Evolutionary conservation across 2,113 vertebrate species (phyloP).

Genomic region (Myrmophylax atrothorax): DNA sequence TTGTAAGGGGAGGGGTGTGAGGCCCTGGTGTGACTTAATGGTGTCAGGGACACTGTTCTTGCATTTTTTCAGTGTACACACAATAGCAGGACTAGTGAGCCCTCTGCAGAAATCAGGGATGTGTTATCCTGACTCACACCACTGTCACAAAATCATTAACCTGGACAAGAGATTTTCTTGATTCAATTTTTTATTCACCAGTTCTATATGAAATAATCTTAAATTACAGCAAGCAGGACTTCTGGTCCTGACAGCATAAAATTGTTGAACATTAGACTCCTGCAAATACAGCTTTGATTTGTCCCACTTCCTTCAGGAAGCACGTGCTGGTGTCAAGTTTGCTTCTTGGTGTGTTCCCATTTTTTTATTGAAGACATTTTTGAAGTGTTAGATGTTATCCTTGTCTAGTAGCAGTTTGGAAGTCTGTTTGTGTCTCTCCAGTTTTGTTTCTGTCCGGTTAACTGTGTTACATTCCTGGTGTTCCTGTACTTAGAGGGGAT

Average conservation of each 20-base stretch:
- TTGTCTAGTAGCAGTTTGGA: background rate
- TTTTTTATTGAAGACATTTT: background rate
- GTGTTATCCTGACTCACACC: background rate
- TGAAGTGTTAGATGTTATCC: background rate
- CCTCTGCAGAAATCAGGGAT: background rate
- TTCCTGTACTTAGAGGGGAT: background rate
- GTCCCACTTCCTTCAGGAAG: background rate
- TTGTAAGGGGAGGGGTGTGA: background rate
- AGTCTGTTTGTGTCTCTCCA: background rate
- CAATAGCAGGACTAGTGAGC: background rate
- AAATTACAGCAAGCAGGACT: background rate
- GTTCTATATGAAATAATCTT: background rate
- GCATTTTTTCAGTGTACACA: rapidly evolving
- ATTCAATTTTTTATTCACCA: background rate
- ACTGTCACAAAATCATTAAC: background rate
- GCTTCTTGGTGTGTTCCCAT: background rate
- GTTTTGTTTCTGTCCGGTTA: background rate
- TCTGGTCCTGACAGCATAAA: background rate
- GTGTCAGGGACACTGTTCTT: background rate
- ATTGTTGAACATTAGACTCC: background rate
- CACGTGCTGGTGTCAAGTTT: background rate
- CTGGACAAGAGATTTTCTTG: background rate
- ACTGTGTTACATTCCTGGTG: background rate
- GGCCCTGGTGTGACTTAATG: background rate
- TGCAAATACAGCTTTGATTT: background rate